These are phyloP conservation scores for Rhorus exstirpatorius DNA, from an alignment of 2,888 invertebrate species.

Conservation along the genomic window DNA sequence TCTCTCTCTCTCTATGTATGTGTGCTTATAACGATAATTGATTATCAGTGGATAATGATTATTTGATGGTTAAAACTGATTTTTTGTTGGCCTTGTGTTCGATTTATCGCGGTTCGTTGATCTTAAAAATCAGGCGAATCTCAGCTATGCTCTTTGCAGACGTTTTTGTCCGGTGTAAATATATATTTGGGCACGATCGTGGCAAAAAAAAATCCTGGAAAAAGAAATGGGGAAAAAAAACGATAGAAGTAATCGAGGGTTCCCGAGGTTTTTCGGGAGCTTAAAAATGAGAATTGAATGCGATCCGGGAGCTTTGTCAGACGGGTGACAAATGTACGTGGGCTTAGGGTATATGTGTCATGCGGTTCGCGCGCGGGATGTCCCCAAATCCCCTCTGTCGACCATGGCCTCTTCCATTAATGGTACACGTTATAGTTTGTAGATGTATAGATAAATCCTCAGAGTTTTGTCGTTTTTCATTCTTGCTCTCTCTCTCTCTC, in stretches of 20 bases:
- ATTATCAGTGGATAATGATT: conserved; percentile 8
- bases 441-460: conserved; percentile 23
- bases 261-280: conserved; percentile 54
- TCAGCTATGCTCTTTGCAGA: conserved; percentile 12
- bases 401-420: conserved; percentile 59
- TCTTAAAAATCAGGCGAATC: conserved; percentile 32
- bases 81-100: background rate
- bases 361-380: conserved; percentile 61
- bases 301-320: conserved; percentile 66
- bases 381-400: conserved; percentile 60
- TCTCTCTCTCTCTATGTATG: too few species aligned
- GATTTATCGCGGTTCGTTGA: conserved; percentile 36
- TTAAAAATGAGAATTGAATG: conserved; percentile 69
- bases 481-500: background rate
- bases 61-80: conserved; percentile 31
- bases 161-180: conserved; percentile 12
- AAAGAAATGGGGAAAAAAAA: conserved; percentile 20
- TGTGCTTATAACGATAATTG: background rate
- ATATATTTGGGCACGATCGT: conserved; percentile 6
- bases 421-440: conserved; percentile 43
- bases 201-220: background rate
- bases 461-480: background rate
- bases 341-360: conserved; percentile 52
- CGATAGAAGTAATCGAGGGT: conserved; percentile 54
- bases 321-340: conserved; percentile 66